These are phyloP conservation scores for Meandrina meandrites DNA, from an alignment of 92 coral and sea anemone genomes.

Conservation along the genomic window DNA sequence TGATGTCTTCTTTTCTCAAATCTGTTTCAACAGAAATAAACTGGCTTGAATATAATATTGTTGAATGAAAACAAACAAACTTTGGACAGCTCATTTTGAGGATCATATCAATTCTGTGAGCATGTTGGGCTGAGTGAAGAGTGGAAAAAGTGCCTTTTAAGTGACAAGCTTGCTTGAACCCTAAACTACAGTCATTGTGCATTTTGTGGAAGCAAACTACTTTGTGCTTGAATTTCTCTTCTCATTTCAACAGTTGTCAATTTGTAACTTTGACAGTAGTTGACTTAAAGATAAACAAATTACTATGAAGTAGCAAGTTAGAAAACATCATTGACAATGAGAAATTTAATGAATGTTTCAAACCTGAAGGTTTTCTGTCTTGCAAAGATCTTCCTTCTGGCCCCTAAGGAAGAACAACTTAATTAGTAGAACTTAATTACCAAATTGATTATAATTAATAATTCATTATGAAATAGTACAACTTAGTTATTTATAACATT, in stretches of 20 bases:
- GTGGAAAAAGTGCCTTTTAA: background rate
- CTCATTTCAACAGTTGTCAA: background rate
- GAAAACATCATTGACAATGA: background rate
- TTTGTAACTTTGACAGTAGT: too few species aligned
- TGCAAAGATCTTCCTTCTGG: constrained; percentile 57
- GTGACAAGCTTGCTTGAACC: background rate
- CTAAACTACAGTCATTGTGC: background rate
- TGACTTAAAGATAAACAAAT: too few species aligned
- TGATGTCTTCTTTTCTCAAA: constrained; percentile 51
- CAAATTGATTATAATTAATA: too few species aligned
- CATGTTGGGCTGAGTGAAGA: too few species aligned
- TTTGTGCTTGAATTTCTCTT: background rate
- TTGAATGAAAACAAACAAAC: background rate
- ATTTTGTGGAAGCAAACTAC: background rate
- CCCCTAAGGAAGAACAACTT: constrained; percentile 20
- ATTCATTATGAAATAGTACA: too few species aligned
- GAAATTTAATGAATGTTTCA: background rate
- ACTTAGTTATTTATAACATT: too few species aligned
- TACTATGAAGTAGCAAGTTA: too few species aligned
- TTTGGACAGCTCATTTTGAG: background rate
- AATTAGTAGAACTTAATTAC: background rate
- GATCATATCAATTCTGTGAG: too few species aligned
- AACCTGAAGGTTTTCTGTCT: constrained; percentile 58
- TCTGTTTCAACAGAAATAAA: constrained; percentile 3
- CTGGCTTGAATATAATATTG: background rate